Evolutionary conservation across 2,113 vertebrate species (phyloP), one percentile per base, ranked within the genome.

Genomic region (Sapajus apella): DNA sequence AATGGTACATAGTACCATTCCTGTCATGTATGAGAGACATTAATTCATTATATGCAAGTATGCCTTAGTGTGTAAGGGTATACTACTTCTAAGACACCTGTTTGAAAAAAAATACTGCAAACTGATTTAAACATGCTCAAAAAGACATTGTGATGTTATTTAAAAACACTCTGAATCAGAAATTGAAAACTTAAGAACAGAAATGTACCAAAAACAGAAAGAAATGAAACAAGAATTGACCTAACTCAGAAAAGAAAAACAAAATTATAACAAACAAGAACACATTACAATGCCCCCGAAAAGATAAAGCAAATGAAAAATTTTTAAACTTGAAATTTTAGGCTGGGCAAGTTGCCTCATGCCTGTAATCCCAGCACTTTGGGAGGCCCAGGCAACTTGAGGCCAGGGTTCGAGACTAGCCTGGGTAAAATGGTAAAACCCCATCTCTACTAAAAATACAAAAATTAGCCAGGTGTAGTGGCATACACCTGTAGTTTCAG

Each of bases 181-280:
- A 86, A 75, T 50, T 76, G 21, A 90, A 93, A 95, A 87, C 30
- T 66, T 72, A 91, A 86, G 55, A 87, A 87, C 11, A 87, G 68
- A 83, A 92, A 87, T 76, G n/a, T 27, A 84, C 58, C 40, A 91
- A 97, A 93, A 93, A 25, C 30, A 32, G n/a, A 87, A 96, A 80
- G 45, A 96, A 87, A 87, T 68, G 82, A 66, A 52, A 52, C 0
- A 61, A 45, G 10, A 85, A 84, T 17, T 87, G 45, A 85, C 25
- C 82, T 92, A 61, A 58, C 27, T 83, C 58, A 73, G n/a, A 55
- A 55, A 86, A 87, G 20, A 83, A 75, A 89, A 93, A 89, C 35
- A 89, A 85, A 81, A 73, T 47, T 40, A 13, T 64, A 70, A 93
- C 8, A 90, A 81, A 85, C 90, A 6, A 86, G 43, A 93, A 32